Percentiles rank a stretch among this genome's conserved stretches.
Evolutionary conservation across 2,113 vertebrate genomes (phyloP).

Genomic region (Apus apus): DNA sequence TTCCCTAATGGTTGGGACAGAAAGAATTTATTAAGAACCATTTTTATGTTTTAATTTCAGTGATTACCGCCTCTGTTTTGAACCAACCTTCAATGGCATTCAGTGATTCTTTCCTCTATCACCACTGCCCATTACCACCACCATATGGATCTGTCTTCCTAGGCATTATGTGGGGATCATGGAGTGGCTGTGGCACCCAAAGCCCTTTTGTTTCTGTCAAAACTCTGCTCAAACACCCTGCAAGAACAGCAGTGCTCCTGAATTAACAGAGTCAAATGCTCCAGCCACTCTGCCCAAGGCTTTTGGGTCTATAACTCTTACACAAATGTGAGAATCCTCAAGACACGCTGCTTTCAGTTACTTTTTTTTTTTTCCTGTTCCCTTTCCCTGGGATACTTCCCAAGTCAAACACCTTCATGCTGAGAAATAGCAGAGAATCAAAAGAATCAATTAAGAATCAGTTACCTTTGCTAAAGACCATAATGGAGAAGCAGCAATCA

Average conservation of each 20-base stretch:
- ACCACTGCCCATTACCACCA: neutral
- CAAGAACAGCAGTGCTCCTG: neutral
- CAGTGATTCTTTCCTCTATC: neutral
- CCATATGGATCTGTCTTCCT: neutral
- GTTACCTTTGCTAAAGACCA: neutral
- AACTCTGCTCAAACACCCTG: neutral
- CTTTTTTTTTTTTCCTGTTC: neutral
- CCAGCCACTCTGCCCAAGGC: neutral
- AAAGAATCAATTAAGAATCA: neutral
- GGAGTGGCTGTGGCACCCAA: neutral
- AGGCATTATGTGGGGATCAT: accelerated
- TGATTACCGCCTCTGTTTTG: neutral
- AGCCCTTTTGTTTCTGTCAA: neutral
- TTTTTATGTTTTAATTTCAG: neutral
- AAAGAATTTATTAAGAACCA: neutral
- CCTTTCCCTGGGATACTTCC: neutral
- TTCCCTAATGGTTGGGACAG: neutral
- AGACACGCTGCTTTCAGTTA: neutral
- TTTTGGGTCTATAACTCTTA: neutral
- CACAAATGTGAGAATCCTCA: neutral
- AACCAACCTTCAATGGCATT: neutral
- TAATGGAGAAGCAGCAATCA: neutral
- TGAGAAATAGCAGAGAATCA: neutral
- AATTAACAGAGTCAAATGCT: neutral
- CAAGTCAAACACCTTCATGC: accelerated